Conservation (phyloP, 2,113 vertebrate genomes). For the Murina feae region DNA sequence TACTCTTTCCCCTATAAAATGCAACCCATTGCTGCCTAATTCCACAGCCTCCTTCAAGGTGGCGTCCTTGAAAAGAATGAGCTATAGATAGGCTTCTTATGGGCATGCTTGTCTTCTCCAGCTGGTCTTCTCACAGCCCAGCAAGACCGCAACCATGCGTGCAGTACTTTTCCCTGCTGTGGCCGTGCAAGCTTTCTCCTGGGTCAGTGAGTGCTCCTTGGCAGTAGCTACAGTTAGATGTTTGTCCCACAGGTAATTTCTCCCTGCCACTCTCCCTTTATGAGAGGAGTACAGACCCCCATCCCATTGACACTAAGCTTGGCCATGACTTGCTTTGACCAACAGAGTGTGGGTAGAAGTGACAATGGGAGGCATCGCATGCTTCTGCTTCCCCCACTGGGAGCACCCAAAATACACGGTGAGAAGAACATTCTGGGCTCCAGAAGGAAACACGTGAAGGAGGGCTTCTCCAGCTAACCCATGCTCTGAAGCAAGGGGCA, state of each 20-base stretch:
- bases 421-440: neutral
- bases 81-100: neutral
- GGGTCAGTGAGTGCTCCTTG: neutral
- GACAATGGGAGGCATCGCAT: neutral
- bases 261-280: neutral
- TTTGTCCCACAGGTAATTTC: neutral
- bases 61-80: neutral
- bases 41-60: neutral
- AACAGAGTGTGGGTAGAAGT: neutral
- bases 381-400: neutral
- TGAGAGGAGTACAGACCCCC: neutral
- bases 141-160: accelerated
- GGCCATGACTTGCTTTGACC: neutral
- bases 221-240: neutral
- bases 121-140: neutral
- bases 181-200: neutral
- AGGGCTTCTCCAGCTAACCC: neutral
- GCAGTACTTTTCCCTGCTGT: neutral
- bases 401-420: neutral
- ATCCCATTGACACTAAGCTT: neutral
- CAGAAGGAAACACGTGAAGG: neutral
- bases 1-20: neutral
- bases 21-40: neutral
- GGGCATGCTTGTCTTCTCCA: neutral
- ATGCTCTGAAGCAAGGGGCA: neutral